Evolutionary conservation across 2,797 vertebrate species (phyloP).

Genomic region (Cirrhinus molitorella): DNA sequence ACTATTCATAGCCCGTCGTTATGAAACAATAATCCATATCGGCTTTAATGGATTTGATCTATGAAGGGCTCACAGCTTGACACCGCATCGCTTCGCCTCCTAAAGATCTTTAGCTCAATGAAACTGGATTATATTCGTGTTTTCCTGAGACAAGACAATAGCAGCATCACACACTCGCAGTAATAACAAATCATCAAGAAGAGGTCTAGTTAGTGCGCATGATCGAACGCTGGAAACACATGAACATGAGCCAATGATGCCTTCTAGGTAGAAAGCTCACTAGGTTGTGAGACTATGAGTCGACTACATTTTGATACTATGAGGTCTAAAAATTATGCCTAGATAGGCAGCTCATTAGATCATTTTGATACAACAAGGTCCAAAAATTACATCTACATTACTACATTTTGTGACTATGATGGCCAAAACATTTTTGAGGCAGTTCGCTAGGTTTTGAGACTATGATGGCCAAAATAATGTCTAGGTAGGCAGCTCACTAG

Average conservation of each 20-base stretch:
- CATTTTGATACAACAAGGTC: neutral
- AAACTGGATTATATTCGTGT: neutral
- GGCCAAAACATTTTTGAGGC: too few species aligned
- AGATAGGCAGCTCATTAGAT: neutral
- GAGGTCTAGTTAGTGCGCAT: neutral
- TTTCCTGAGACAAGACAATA: neutral
- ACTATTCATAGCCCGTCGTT: conserved; percentile 4
- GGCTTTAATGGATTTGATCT: conserved; percentile 37
- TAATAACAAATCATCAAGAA: neutral
- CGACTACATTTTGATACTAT: too few species aligned
- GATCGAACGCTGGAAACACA: neutral
- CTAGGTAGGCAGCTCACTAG: too few species aligned
- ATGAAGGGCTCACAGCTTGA: neutral
- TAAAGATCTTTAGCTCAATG: conserved; percentile 14
- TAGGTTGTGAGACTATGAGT: too few species aligned
- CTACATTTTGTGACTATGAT: neutral
- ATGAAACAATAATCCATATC: conserved; percentile 38
- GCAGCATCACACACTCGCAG: too few species aligned
- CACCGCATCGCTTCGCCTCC: neutral
- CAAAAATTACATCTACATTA: neutral
- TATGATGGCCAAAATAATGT: too few species aligned
- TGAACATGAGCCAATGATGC: neutral
- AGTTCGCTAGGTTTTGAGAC: too few species aligned
- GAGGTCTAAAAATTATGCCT: neutral
- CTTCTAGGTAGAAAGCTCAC: too few species aligned